Percentiles rank a stretch among this genome's conserved stretches.
Conservation (phyloP, 2,113 vertebrate species). For the Nyctereutes procyonoides region DNA sequence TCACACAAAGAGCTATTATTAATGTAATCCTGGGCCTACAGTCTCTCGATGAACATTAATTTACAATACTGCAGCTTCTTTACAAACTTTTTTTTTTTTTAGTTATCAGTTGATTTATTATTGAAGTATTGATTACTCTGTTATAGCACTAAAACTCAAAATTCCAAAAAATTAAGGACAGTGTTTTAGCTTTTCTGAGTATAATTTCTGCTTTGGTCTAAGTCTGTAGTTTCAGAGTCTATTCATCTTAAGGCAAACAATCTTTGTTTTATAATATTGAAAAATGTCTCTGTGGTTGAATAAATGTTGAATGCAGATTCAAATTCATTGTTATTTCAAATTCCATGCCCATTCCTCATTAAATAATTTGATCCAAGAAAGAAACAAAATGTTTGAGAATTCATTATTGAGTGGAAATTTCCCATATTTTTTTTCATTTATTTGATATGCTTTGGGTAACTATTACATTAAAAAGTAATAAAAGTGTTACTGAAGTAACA, state of each 20-base stretch:
- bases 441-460: background rate
- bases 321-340: conserved; percentile 1
- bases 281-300: background rate
- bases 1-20: background rate
- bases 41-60: background rate
- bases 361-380: conserved; percentile 8
- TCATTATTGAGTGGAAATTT: background rate
- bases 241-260: background rate
- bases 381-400: conserved; percentile 19
- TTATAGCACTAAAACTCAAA: background rate
- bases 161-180: background rate
- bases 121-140: background rate
- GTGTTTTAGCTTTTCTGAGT: conserved; percentile 14
- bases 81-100: background rate
- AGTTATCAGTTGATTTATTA: background rate
- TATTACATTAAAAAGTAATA: background rate
- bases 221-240: background rate
- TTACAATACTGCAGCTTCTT: background rate
- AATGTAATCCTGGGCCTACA: background rate
- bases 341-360: background rate
- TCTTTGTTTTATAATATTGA: conserved; percentile 2
- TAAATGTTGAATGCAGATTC: background rate
- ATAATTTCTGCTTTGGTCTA: conserved; percentile 1
- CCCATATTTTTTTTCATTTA: background rate
- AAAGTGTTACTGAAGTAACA: background rate